These are phyloP conservation scores for Motacilla alba DNA, from an alignment of 2,113 vertebrate genomes.

Conservation along the genomic window DNA sequence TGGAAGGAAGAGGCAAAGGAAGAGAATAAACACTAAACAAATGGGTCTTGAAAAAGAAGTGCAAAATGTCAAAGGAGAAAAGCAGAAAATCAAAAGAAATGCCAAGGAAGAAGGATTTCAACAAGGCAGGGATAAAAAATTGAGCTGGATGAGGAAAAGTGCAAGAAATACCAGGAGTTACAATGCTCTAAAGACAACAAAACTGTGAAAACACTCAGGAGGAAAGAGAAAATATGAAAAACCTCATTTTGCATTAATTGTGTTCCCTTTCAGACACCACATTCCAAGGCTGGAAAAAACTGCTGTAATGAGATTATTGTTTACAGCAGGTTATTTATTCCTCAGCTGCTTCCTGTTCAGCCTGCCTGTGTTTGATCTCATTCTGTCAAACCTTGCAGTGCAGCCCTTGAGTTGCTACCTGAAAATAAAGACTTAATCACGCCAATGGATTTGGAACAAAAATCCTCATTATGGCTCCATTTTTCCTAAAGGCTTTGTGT, in stretches of 20 bases:
- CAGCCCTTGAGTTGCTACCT: conserved; percentile 5
- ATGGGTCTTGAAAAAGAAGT: background rate
- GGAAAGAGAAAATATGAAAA: background rate
- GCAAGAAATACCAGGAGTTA: background rate
- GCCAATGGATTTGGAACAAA: conserved; percentile 28
- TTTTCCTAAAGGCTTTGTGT: conserved; percentile 45
- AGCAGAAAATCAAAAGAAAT: background rate
- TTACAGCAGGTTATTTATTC: conserved; percentile 24
- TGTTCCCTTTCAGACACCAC: background rate
- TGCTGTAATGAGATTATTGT: background rate
- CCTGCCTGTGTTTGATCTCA: conserved; percentile 5
- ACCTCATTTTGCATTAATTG: background rate
- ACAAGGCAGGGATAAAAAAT: background rate
- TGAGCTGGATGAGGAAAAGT: background rate
- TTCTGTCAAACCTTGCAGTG: background rate
- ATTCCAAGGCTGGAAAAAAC: background rate
- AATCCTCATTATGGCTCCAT: conserved; percentile 36
- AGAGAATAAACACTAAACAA: background rate
- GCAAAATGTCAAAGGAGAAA: background rate
- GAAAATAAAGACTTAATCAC: conserved; percentile 26
- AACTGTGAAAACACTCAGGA: background rate
- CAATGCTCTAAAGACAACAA: background rate
- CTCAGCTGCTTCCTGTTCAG: background rate
- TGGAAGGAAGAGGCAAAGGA: background rate
- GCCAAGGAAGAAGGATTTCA: background rate